Conservation (phyloP, 2,797 vertebrate species). For the Podarcis siculus region DNA sequence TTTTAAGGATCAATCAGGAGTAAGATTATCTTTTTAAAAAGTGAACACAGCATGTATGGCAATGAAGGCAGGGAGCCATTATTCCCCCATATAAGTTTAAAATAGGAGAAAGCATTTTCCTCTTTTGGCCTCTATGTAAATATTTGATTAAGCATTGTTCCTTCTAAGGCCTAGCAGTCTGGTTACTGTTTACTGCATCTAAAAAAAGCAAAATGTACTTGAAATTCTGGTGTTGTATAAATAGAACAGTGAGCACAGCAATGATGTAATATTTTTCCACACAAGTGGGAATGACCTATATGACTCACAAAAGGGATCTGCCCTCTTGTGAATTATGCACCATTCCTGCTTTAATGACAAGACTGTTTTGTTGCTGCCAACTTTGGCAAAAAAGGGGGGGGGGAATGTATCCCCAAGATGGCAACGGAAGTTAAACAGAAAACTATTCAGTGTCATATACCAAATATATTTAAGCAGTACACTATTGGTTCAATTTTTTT, state of each 20-base stretch:
- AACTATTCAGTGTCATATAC: conserved; percentile 34
- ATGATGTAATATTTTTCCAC: conserved; percentile 78
- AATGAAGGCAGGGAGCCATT: not conserved
- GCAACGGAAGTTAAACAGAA: conserved; percentile 47
- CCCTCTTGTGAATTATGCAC: conserved; percentile 66
- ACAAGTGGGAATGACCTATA: conserved; percentile 71
- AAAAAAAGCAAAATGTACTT: conserved; percentile 75
- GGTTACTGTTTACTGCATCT: conserved; percentile 71
- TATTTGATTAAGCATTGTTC: conserved; percentile 69
- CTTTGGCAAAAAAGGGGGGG: conserved; percentile 35
- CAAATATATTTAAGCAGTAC: conserved; percentile 29
- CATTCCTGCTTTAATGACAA: conserved; percentile 59
- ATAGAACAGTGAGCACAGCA: conserved; percentile 73
- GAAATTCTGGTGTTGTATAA: conserved; percentile 71
- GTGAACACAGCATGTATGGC: not conserved
- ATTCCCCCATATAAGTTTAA: conserved; percentile 29
- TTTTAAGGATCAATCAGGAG: not conserved
- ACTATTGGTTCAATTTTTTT: conserved; percentile 22
- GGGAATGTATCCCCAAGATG: conserved; percentile 21
- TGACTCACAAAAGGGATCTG: conserved; percentile 72
- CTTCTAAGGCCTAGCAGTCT: conserved; percentile 67
- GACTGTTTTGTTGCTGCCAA: conserved; percentile 57
- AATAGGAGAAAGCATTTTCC: conserved; percentile 41
- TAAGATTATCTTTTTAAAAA: conserved; percentile 2
- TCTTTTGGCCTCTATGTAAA: conserved; percentile 57